Conservation (phyloP, 2,888 invertebrate genomes). For the Zeuzera pyrina region DNA sequence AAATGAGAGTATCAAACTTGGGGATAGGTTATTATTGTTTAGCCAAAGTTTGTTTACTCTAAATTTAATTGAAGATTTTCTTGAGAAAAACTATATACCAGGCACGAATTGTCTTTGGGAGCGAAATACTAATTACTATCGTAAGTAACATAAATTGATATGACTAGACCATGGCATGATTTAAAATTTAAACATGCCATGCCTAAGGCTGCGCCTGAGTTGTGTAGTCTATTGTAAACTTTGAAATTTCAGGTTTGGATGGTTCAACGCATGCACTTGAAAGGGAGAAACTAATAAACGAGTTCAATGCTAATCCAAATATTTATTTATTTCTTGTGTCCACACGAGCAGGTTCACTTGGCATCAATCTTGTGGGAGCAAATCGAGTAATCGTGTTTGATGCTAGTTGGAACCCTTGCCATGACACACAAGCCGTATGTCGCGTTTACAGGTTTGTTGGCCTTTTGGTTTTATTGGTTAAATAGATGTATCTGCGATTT, state of each 20-base stretch:
- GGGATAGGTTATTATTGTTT: slow-evolving; percentile 94
- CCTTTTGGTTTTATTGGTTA: too few relatives aligned
- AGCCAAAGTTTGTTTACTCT: slow-evolving; percentile 97
- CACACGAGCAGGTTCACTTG: slow-evolving; percentile 95
- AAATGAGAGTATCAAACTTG: slow-evolving; percentile 87
- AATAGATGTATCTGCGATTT: slow-evolving; percentile 6
- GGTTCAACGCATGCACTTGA: slow-evolving; percentile 96
- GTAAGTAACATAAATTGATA: slow-evolving; percentile 72
- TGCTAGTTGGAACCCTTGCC: slow-evolving; percentile 99
- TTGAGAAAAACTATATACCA: slow-evolving; percentile 81
- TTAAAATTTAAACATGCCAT: neutral
- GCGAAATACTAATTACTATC: slow-evolving; percentile 89
- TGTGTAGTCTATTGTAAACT: too few relatives aligned
- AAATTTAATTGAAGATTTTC: slow-evolving; percentile 94
- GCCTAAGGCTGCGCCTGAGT: neutral
- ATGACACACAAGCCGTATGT: slow-evolving; percentile 98
- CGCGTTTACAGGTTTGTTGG: slow-evolving; percentile 83
- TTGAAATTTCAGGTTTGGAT: slow-evolving; percentile 81
- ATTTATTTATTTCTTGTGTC: slow-evolving; percentile 95
- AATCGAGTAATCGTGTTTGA: slow-evolving; percentile 98
- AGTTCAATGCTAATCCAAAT: slow-evolving; percentile 92
- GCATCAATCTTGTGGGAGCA: slow-evolving; percentile 97
- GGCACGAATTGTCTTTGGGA: slow-evolving; percentile 85
- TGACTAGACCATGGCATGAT: neutral
- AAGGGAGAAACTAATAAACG: slow-evolving; percentile 95